These are phyloP conservation scores for Potamarius usumacintae DNA, from an alignment of 2,113 vertebrate genomes.

Conservation along the genomic window DNA sequence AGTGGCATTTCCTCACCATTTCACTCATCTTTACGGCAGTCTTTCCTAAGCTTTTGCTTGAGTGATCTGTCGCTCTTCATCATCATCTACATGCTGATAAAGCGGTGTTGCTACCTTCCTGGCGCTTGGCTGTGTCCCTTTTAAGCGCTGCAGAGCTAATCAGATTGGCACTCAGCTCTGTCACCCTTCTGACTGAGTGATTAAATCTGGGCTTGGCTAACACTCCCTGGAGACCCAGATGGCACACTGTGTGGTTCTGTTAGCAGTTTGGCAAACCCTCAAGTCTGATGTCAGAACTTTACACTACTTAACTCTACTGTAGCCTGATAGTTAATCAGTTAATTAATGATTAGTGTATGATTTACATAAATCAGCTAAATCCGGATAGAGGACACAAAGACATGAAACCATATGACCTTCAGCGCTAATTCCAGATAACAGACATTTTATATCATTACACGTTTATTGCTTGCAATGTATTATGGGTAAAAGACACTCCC, in stretches of 20 bases:
- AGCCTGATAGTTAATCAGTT: background rate
- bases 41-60: slow-evolving; percentile 15
- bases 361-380: background rate
- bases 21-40: slow-evolving; percentile 4
- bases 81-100: slow-evolving; percentile 44
- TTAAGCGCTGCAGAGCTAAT: slow-evolving; percentile 33
- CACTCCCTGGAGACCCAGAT: background rate
- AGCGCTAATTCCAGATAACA: background rate
- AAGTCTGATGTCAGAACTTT: background rate
- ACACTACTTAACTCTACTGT: background rate
- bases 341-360: background rate
- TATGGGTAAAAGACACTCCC: background rate
- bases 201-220: slow-evolving; percentile 21
- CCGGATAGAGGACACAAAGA: background rate
- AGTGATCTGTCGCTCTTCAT: slow-evolving; percentile 18
- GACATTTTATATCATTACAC: background rate
- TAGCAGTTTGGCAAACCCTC: background rate
- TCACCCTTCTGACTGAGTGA: slow-evolving; percentile 22
- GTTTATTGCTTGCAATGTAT: background rate
- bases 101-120: background rate
- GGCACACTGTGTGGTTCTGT: background rate
- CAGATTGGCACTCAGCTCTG: slow-evolving; percentile 46
- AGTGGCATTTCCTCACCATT: slow-evolving; percentile 28
- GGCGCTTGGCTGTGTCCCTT: slow-evolving; percentile 9
- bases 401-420: background rate